These are phyloP conservation scores for Brachionichthys hirsutus DNA, from an alignment of 2,113 vertebrate species.

Conservation along the genomic window DNA sequence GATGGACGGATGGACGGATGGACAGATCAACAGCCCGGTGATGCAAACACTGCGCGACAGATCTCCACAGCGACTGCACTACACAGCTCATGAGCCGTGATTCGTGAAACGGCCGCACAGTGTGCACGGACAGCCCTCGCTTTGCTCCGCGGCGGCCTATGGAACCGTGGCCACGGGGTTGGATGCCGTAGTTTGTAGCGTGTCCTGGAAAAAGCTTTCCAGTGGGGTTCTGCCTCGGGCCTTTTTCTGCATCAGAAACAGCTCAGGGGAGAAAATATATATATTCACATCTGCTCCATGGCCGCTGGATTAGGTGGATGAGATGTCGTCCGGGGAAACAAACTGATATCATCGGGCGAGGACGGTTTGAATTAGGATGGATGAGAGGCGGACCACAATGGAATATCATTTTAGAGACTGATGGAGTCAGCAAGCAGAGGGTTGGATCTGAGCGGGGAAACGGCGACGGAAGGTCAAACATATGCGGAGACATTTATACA, in stretches of 20 bases:
- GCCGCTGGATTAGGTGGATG: slow-evolving; percentile 52
- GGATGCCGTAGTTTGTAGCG: slow-evolving; percentile 34
- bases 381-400: slow-evolving; percentile 27
- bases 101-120: too few species aligned
- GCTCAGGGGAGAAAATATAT: slow-evolving; percentile 42
- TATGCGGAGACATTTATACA: slow-evolving; percentile 8
- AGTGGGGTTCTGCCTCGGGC: slow-evolving; percentile 51
- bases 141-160: slow-evolving; percentile 33
- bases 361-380: slow-evolving; percentile 24
- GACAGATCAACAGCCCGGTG: too few species aligned
- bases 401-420: slow-evolving; percentile 32
- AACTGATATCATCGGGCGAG: slow-evolving; percentile 23
- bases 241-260: slow-evolving; percentile 38
- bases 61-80: too few species aligned
- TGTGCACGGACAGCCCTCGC: not conserved
- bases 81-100: too few species aligned
- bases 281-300: slow-evolving; percentile 41
- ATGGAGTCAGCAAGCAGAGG: not conserved
- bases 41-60: too few species aligned
- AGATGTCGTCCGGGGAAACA: slow-evolving; percentile 38
- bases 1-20: too few species aligned
- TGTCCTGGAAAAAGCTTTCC: slow-evolving; percentile 50
- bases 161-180: slow-evolving; percentile 25
- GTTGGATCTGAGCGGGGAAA: not conserved
- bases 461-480: slow-evolving; percentile 15